A percentile compares a stretch with the other conserved stretches of the same genome.
Evolutionary conservation across 2,888 invertebrate genomes (phyloP).

Genomic region (Drosophila silvestris): DNA sequence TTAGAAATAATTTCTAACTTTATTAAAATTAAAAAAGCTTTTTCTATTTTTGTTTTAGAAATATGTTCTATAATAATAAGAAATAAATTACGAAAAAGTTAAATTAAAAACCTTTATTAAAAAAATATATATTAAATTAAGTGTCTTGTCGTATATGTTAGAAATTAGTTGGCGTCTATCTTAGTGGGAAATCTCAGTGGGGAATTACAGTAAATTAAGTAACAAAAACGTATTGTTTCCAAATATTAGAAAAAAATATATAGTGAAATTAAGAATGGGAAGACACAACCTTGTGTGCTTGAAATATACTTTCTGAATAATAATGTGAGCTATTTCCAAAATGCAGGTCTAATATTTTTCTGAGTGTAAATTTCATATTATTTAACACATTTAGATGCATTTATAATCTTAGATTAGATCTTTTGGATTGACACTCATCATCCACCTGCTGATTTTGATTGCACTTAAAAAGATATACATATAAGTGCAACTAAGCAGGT

Average conservation of each 20-base stretch:
- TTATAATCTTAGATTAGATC: not conserved
- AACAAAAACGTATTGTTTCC: not conserved
- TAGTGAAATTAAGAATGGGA: not conserved
- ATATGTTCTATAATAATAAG: not conserved
- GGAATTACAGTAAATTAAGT: not conserved
- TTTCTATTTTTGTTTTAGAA: not conserved
- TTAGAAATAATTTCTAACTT: not conserved
- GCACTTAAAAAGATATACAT: not conserved
- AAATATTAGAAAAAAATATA: not conserved
- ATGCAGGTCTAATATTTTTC: not conserved
- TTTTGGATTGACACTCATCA: not conserved
- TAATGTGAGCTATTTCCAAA: not conserved
- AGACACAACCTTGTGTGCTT: not conserved
- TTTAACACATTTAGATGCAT: not conserved
- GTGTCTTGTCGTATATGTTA: not conserved
- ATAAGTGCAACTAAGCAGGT: constrained; percentile 25
- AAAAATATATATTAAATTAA: not conserved
- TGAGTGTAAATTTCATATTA: not conserved
- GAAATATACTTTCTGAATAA: not conserved
- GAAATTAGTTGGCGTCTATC: not conserved
- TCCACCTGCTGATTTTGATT: not conserved
- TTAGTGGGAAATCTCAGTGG: not conserved
- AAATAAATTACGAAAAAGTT: not conserved
- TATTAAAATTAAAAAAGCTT: not conserved
- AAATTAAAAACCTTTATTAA: not conserved